phyloP scores from a whole-genome alignment of 2,888 invertebrate species.

The Pristionchus entomophagus region DNA sequence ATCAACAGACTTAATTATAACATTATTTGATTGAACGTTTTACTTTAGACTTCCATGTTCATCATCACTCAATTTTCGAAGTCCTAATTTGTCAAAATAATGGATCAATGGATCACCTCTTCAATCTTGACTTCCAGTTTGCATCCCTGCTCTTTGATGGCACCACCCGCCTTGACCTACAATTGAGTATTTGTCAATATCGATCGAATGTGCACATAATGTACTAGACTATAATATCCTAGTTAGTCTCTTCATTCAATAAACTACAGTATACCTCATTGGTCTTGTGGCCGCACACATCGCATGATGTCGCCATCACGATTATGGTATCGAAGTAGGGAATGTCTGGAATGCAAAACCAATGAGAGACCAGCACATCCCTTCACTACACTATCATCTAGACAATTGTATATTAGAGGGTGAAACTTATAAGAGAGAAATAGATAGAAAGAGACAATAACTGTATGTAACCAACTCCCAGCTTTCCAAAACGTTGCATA shows the following conservation, averaged over 20 bases:
- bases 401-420: neutral
- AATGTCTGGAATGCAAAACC: conserved; percentile 81
- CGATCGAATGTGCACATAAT: neutral
- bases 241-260: too few relatives aligned
- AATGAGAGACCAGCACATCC: neutral
- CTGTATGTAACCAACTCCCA: too few relatives aligned
- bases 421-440: neutral
- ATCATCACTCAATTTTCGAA: too few relatives aligned
- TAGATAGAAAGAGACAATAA: neutral
- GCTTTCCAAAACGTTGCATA: too few relatives aligned
- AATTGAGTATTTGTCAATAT: neutral
- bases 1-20: conserved; percentile 81
- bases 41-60: neutral
- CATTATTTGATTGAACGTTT: neutral
- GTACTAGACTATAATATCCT: too few relatives aligned
- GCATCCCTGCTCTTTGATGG: conserved; percentile 69
- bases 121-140: conserved; percentile 62
- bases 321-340: conserved; percentile 98
- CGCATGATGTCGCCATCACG: conserved; percentile 96
- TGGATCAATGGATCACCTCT: conserved; percentile 55
- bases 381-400: too few relatives aligned
- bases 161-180: conserved; percentile 64
- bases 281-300: conserved; percentile 89
- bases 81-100: neutral
- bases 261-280: conserved; percentile 84